Base-by-base conservation (phyloP, 2,113 vertebrate genomes). In the Origma solitaria region DNA sequence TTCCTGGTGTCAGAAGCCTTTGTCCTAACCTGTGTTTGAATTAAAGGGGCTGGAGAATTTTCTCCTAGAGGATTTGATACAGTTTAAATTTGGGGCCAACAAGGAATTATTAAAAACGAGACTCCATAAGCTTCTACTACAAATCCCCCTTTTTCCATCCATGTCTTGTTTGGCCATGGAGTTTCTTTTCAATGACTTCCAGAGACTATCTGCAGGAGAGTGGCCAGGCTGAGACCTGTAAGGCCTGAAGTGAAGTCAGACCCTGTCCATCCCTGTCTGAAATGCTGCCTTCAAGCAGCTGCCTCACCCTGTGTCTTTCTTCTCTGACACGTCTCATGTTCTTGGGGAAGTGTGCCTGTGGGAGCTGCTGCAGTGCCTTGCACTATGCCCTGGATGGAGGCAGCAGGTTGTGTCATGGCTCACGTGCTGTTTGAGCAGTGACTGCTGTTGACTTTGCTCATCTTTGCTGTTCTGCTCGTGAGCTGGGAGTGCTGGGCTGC, bases 381-480 rank as follows among this genome's bases (percentile, higher is more conserved):
- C 35, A 2, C 35, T 19, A 0, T 45, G n/a, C 71, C 62, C 56
- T 33, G 33, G 42, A 9, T 18, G 65, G 15, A 15, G 53, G 17
- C 11, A 49, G 38, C 54, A 54, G 47, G 3, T 47, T 4, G 3
- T n/a, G 1, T 28, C 66, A 1, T 13, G 31, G 25, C 56, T 71
- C 3, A 0, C 1, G 20, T 50, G 51, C 50, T 86, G 0, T 40
- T 58, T 56, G 64, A 35, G 24, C 10, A 4, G 42, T 54, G 88
- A 10, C 33, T 90, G 62, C 79, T 91, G n/a, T 17, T 82, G 61
- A 5, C 27, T 92, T 83, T 11, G 14, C 40, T 69, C 75, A 23
- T 54, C 27, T 82, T 42, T 42, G 30, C 47, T 37, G 62, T 92
- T 73, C 27, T 1, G 4, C 80, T 73, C 58, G 13, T 61, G n/a